A percentile compares a stretch with the other conserved stretches of the same genome.
These are phyloP conservation scores for Esox lucius DNA, from an alignment of 2,797 vertebrate species.

Conservation along the genomic window DNA sequence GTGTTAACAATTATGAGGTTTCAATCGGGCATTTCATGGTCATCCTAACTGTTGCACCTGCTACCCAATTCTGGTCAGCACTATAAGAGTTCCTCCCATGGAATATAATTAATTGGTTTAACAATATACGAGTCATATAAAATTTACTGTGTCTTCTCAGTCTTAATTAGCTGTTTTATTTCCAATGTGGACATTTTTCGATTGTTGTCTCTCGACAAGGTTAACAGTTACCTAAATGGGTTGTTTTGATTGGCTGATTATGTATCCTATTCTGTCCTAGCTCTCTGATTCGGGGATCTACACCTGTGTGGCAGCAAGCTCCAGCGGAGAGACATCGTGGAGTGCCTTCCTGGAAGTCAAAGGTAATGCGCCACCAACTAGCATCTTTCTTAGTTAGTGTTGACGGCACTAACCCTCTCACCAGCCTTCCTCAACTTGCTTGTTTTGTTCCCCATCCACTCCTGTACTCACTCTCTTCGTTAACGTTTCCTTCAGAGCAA, in stretches of 20 bases:
- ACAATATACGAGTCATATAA: no score
- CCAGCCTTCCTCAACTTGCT: no score
- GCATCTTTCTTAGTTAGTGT: background rate
- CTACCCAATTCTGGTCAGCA: no score
- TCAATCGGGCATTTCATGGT: no score
- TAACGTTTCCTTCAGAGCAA: conserved; percentile 74
- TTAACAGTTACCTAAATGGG: background rate
- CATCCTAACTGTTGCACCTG: no score
- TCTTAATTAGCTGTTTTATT: no score
- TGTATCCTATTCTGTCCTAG: conserved; percentile 63
- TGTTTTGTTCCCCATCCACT: background rate
- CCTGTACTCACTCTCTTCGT: background rate
- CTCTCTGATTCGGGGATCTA: conserved; percentile 95
- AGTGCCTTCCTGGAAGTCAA: conserved; percentile 95
- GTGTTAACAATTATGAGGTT: no score
- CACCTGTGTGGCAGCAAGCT: conserved; percentile 97
- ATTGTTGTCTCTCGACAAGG: no score
- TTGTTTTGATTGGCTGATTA: background rate
- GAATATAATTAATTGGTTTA: no score
- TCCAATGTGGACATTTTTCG: no score
- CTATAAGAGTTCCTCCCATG: no score
- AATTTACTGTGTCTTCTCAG: no score
- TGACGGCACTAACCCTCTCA: background rate
- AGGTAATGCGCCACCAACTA: conserved; percentile 67
- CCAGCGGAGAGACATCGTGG: conserved; percentile 97